Percentiles rank a stretch among this genome's conserved stretches.
phyloP scores from a whole-genome alignment of 1,140 invertebrate species.

The Euschistus heros region DNA sequence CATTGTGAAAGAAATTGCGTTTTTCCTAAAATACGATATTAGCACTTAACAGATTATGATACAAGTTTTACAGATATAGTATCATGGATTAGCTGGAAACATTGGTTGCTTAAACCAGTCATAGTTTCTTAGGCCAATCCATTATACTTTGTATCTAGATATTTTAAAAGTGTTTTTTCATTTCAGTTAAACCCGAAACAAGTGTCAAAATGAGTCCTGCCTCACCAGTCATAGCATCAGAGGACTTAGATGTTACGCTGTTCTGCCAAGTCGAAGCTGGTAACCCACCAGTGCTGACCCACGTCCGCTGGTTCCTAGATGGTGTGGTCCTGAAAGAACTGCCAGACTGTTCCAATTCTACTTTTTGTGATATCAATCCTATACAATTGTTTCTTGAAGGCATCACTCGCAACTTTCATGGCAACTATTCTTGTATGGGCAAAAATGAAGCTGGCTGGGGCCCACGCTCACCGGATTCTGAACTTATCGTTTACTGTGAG shows the following conservation, averaged over 20 bases:
- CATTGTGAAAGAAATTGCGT: no score
- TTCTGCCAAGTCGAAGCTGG: conserved; percentile 62
- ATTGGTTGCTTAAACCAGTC: no score
- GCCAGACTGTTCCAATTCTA: conserved; percentile 52
- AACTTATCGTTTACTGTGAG: conserved; percentile 69
- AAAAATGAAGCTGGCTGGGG: conserved; percentile 80
- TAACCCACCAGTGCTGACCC: conserved; percentile 41
- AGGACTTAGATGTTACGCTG: conserved; percentile 67
- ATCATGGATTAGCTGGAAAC: no score
- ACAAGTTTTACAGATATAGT: no score
- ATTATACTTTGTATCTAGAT: background rate
- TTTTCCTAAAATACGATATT: no score
- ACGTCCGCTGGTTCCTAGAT: conserved; percentile 65
- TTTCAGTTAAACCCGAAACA: conserved; percentile 63
- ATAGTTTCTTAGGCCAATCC: no score
- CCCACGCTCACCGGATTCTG: conserved; percentile 53
- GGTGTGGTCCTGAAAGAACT: conserved; percentile 71
- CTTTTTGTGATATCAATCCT: conserved; percentile 71
- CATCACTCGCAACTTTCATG: conserved; percentile 72
- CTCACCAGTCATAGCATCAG: conserved; percentile 64
- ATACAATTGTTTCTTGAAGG: conserved; percentile 68
- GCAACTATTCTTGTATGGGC: conserved; percentile 84
- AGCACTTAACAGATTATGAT: no score
- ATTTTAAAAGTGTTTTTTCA: conserved; percentile 1
- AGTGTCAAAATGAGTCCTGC: conserved; percentile 62